Conservation (phyloP, 2,888 invertebrate genomes). For the Therioaphis trifolii region DNA sequence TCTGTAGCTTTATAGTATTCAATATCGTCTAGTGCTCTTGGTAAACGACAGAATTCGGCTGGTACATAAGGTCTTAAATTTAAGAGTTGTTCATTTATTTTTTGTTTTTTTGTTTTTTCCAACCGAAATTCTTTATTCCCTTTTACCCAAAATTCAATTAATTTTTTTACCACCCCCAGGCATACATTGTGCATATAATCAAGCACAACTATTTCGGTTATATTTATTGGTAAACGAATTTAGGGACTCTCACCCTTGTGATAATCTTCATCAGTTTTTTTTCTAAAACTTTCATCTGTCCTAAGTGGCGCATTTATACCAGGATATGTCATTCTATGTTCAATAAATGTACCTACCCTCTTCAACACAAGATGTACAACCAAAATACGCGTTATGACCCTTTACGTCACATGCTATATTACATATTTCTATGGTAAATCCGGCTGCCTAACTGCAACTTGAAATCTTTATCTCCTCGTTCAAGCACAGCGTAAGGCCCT, state of each 20-base stretch:
- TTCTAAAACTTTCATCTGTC: slow-evolving; percentile 6
- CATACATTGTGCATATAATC: too few species aligned
- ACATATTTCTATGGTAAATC: background rate
- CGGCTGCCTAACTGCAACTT: too few species aligned
- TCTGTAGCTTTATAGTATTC: background rate
- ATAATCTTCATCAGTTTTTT: background rate
- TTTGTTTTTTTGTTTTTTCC: background rate
- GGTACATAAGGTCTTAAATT: background rate
- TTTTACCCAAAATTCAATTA: slow-evolving; percentile 20
- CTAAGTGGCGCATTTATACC: background rate
- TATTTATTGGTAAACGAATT: too few species aligned
- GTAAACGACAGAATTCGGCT: too few species aligned
- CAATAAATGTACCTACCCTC: background rate
- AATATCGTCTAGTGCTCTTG: background rate
- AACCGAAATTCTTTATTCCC: background rate
- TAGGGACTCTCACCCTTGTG: slow-evolving; percentile 13
- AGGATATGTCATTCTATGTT: background rate
- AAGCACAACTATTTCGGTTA: too few species aligned
- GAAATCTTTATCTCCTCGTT: too few species aligned
- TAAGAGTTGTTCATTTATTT: background rate
- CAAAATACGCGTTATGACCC: background rate
- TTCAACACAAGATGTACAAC: background rate
- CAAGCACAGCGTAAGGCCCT: too few species aligned
- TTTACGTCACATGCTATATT: slow-evolving; percentile 7
- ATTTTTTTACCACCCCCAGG: background rate